These are phyloP conservation scores for Bos indicus DNA, from an alignment of 2,113 vertebrate species.

Conservation along the genomic window DNA sequence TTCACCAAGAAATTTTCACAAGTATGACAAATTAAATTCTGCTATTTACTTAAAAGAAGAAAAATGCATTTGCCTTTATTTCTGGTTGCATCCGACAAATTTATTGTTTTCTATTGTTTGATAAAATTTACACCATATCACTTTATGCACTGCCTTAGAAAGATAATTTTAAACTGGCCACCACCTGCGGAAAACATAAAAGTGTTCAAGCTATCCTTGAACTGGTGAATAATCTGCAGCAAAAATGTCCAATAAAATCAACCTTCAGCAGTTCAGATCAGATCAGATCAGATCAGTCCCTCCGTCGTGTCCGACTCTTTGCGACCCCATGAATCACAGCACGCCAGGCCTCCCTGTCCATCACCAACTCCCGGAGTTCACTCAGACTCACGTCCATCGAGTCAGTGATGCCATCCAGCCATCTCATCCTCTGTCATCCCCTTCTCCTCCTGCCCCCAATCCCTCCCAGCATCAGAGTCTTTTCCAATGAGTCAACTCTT, in stretches of 20 bases:
- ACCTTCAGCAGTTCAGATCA: neutral
- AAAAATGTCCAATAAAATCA: constrained; percentile 26
- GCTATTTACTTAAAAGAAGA: neutral
- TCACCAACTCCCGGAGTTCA: too few species aligned
- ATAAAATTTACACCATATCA: neutral
- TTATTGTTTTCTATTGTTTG: neutral
- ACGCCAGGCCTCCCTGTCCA: too few species aligned
- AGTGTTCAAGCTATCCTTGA: neutral
- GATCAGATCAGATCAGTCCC: neutral
- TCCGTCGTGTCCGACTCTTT: too few species aligned
- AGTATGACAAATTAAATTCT: neutral
- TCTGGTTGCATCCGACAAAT: neutral
- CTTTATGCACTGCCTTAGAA: neutral
- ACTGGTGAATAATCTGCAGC: neutral
- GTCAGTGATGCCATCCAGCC: too few species aligned
- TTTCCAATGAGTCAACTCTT: too few species aligned
- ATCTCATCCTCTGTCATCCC: too few species aligned
- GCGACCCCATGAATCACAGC: too few species aligned
- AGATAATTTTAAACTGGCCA: neutral
- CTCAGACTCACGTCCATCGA: too few species aligned
- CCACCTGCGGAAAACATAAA: constrained; percentile 15
- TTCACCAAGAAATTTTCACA: neutral
- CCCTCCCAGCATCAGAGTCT: too few species aligned
- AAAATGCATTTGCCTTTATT: neutral
- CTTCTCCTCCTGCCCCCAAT: too few species aligned